Base-by-base conservation (phyloP, 2,113 vertebrate species). In the Heterochromis multidens region DNA sequence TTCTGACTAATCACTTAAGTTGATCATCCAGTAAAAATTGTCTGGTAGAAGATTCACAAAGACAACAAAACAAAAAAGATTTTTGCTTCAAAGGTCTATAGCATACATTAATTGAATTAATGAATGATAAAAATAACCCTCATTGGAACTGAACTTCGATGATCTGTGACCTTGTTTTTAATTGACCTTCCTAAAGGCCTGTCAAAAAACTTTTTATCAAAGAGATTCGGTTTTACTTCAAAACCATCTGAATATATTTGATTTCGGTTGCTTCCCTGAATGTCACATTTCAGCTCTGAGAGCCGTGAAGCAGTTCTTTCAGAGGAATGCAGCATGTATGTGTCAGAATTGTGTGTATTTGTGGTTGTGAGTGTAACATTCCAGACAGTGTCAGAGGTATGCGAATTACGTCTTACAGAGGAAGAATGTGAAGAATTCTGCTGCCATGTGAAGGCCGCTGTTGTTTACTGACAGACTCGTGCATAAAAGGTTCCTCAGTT, bases 361-460 rank as follows among this genome's bases (percentile, higher is more conserved):
- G 46, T 19, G 74, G 56, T 59, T 35, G 86, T 79, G 81, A 87
- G 89, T 70, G 67, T 83, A 65, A 89, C 94, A 93, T 94, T 95
- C 90, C 90, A 85, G 84, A 82, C 91, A 46, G 86, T 92, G 90
- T 92, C 88, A 80, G 93, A 93, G 88, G 88, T 93, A 92, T 94
- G 95, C 78, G 93, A 95, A 95, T 91, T 94, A 93, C 93, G 93
- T 94, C 93, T 94, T 90, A 79, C 87, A 35, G 85, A 82, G 87
- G 76, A 72, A 85, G 94, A 94, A 96, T 96, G 94, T 92, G 90
- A 91, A 83, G 93, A 95, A 95, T 95, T 95, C 88, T 91, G 87
- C 89, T 90, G 83, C 88, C 85, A 84, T 88, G 85, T 94, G 90
- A 91, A 84, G 77, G 88, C 81, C 23, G 16, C 87, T 84, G 79